Evolutionary conservation across 2,888 invertebrate species (phyloP), one percentile per base, ranked within the genome.

Genomic region (Octodonta nipae): DNA sequence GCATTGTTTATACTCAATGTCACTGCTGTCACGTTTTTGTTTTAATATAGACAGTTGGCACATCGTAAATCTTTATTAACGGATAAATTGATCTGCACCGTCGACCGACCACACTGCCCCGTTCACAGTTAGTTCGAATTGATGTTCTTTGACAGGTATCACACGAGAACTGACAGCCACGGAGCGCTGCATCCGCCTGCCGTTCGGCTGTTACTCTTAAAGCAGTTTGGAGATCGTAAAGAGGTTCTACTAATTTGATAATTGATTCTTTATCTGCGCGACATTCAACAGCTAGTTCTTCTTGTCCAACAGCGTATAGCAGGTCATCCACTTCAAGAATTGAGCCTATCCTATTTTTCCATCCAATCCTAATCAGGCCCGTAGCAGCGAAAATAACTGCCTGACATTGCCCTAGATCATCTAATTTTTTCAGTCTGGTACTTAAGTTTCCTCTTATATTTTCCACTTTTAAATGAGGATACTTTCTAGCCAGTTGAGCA

Each of bases 271-370:
- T 85, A 42, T 75, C 71, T 13, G 75, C 69, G 4, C 87, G 67
- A 53, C 93, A 93, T 58, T 96, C 93, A n/a, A 95, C 81, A 0
- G 87, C 95, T 39, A 96, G 61, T 3, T 95, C 93, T 3, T 95
- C 95, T 63, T 96, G 95, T 0, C 93, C 89, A 1, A 95, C 88
- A 0, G 95, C 93, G 64, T 93, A 89, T 52, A 91, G 67, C 54
- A 89, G 71, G 32, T 85, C 80, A 1, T 79, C 70, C 13, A 77
- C 71, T 10, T 81, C 76, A 15, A 92, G 59, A 14, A 75, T 60
- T 80, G 83, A 52, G n/a, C n/a, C 77, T 35, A 92, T 80, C 42
- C 88, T 70, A 41, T 78, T 61, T 14, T 70, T 65, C 87, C 89
- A 89, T 1, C 85, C 87, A 83, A 95, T 86, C 43, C 95, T 67